A percentile compares a stretch with the other conserved stretches of the same genome.
These are phyloP conservation scores for Corythoichthys intestinalis DNA, from an alignment of 2,113 vertebrate species.

Conservation along the genomic window DNA sequence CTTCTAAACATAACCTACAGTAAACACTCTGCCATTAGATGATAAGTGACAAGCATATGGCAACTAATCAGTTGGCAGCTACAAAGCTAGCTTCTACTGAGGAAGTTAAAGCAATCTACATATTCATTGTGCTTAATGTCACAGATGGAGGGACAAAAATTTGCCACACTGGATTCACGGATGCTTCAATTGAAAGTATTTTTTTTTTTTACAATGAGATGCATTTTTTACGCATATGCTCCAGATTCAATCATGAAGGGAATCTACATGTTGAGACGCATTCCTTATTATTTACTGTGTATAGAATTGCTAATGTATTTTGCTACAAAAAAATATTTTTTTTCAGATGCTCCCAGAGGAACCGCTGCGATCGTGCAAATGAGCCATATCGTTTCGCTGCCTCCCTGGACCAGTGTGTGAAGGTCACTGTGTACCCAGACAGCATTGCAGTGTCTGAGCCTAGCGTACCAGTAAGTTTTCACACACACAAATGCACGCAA, in stretches of 20 bases:
- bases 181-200: neutral
- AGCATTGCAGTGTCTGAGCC: slow-evolving; percentile 94
- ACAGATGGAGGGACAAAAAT: neutral
- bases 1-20: neutral
- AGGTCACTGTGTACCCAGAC: slow-evolving; percentile 82
- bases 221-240: neutral
- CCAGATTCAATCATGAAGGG: neutral
- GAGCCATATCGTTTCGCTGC: slow-evolving; percentile 88
- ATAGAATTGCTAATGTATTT: neutral
- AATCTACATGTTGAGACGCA: neutral
- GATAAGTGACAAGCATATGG: neutral
- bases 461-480: slow-evolving; percentile 77
- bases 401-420: slow-evolving; percentile 83
- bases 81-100: too few relatives aligned
- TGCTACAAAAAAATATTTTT: neutral
- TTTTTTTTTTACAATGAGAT: neutral
- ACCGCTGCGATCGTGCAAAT: slow-evolving; percentile 82
- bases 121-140: too few relatives aligned
- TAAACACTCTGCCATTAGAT: neutral
- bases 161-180: neutral
- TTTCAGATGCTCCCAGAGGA: slow-evolving; percentile 86
- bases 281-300: neutral
- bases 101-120: too few relatives aligned
- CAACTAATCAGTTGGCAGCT: neutral
- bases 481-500: neutral